These are phyloP conservation scores for Eurytoma adleriae DNA, from an alignment of 2,888 invertebrate genomes.

Conservation along the genomic window DNA sequence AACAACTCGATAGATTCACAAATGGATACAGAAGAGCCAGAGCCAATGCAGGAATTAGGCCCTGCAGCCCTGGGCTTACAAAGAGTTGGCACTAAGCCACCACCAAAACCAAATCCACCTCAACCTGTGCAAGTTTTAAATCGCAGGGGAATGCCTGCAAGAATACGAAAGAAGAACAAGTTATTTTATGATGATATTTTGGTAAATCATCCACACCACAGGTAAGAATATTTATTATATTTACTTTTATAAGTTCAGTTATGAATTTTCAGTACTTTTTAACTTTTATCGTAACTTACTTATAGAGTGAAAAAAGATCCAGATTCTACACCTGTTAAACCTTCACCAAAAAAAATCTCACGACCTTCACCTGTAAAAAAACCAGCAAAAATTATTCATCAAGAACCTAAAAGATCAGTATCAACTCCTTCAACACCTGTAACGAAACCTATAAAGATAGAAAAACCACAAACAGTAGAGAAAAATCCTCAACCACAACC, in stretches of 20 bases:
- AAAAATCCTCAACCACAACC: conserved; percentile 60
- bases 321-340: conserved; percentile 67
- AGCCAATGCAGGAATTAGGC: conserved; percentile 83
- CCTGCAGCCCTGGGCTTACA: conserved; percentile 89
- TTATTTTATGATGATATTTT: conserved; percentile 94
- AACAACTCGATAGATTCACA: conserved; percentile 70
- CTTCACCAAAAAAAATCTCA: conserved; percentile 83
- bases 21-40: conserved; percentile 82
- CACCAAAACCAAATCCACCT: conserved; percentile 83
- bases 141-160: conserved; percentile 92
- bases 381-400: conserved; percentile 61
- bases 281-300: conserved; percentile 22
- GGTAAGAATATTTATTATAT: conserved; percentile 72
- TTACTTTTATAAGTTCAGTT: background rate
- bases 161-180: conserved; percentile 92
- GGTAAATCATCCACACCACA: conserved; percentile 87
- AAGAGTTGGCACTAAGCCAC: conserved; percentile 86
- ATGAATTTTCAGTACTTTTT: no score
- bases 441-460: conserved; percentile 70
- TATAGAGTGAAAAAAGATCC: conserved; percentile 73
- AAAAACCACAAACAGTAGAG: conserved; percentile 63
- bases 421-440: conserved; percentile 65
- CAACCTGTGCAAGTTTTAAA: conserved; percentile 89
- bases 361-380: conserved; percentile 79
- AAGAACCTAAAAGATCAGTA: conserved; percentile 64